A percentile compares a stretch with the other conserved stretches of the same genome.
phyloP scores from a whole-genome alignment of 92 coral and sea anemone genomes.

The Anthopleura xanthogrammica region DNA sequence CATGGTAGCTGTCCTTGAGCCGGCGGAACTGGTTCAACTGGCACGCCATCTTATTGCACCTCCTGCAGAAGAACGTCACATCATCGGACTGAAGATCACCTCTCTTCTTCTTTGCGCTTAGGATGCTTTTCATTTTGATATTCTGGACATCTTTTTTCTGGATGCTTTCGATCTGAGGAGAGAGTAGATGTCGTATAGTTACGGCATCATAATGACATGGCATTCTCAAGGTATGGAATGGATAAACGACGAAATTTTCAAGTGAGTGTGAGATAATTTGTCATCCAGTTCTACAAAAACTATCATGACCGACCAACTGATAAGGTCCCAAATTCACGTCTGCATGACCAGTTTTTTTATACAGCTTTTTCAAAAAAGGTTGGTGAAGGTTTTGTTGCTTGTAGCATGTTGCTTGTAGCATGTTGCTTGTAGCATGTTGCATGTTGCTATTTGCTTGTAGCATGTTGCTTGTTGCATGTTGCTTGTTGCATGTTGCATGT shows the following conservation, averaged over 20 bases:
- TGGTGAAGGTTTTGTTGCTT: too few species aligned
- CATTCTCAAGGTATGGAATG: too few species aligned
- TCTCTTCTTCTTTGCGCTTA: conserved; percentile 27
- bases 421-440: too few species aligned
- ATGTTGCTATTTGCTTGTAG: too few species aligned
- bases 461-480: too few species aligned
- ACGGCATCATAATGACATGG: too few species aligned
- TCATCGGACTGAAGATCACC: conserved; percentile 9
- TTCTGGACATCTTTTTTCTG: conserved; percentile 20
- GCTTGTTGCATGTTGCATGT: too few species aligned
- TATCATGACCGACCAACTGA: not conserved
- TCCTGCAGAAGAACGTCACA: conserved; percentile 54
- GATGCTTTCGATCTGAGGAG: conserved; percentile 20
- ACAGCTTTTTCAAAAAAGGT: too few species aligned
- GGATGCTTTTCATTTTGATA: conserved; percentile 8
- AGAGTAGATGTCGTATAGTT: not conserved
- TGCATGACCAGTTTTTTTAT: too few species aligned
- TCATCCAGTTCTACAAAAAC: not conserved
- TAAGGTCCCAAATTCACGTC: too few species aligned
- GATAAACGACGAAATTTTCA: too few species aligned
- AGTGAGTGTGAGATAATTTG: not conserved
- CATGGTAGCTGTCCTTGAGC: conserved; percentile 55
- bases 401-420: too few species aligned
- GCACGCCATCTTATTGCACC: conserved; percentile 57
- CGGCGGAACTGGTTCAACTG: conserved; percentile 41